phyloP scores from a whole-genome alignment of 1,140 invertebrate species.

The Daktulosphaira vitifoliae region DNA sequence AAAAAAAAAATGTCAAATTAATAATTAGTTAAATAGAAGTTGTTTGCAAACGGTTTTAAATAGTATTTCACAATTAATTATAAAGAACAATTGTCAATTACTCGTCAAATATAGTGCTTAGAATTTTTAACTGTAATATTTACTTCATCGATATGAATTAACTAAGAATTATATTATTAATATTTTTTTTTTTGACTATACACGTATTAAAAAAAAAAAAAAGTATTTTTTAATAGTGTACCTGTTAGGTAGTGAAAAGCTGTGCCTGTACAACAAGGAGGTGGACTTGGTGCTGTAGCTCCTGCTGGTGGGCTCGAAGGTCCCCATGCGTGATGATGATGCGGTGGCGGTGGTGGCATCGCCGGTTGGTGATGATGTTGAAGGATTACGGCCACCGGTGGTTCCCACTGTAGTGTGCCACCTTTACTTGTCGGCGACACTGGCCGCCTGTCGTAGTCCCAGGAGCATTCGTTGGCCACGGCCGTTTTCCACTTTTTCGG shows the following conservation, averaged over 20 bases:
- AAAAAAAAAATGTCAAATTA: too few relatives aligned
- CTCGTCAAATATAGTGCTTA: too few relatives aligned
- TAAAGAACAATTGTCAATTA: too few relatives aligned
- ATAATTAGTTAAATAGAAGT: too few relatives aligned
- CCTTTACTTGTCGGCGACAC: not conserved
- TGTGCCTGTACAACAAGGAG: constrained; percentile 46
- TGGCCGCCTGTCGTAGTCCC: constrained; percentile 33
- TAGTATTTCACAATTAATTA: too few relatives aligned
- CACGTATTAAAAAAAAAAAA: not conserved
- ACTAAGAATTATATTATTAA: too few relatives aligned
- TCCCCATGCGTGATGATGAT: constrained; percentile 48
- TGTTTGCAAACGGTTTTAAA: too few relatives aligned
- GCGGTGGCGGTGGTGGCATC: constrained; percentile 41
- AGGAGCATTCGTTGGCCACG: constrained; percentile 58
- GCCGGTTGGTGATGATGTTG: constrained; percentile 71
- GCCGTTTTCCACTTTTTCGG: constrained; percentile 81
- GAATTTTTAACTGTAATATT: too few relatives aligned
- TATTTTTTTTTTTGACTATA: too few relatives aligned
- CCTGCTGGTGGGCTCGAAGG: constrained; percentile 63
- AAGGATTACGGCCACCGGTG: constrained; percentile 46
- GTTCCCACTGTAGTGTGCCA: constrained; percentile 49
- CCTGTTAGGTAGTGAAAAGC: constrained; percentile 35
- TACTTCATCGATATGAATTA: too few relatives aligned
- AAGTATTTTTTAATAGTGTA: not conserved
- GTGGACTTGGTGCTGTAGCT: constrained; percentile 60